Base-by-base conservation (phyloP, 2,797 vertebrate species). In the Myotis vivesi region DNA sequence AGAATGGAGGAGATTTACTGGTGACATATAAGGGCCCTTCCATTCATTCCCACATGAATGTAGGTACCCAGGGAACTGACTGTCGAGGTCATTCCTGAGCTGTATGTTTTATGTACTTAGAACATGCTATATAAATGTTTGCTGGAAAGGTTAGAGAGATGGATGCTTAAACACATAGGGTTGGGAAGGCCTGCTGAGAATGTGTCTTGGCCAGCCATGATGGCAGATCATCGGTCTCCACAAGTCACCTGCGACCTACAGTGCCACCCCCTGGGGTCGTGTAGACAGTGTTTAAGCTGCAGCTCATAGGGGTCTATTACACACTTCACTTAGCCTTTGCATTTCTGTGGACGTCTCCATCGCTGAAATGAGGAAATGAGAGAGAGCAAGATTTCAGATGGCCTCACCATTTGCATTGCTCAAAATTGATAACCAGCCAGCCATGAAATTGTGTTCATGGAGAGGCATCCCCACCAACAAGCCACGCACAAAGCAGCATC, bases 361-460 rank as follows among this genome's bases (percentile, higher is more conserved):
- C 84, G 41, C 82, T 46, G 64, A 95, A 95, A 95, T 57, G 71
- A 91, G 49, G 73, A 72, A 94, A 76, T 64, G 57, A 91, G 57
- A 90, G 84, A 95, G 91, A 91, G 84, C 46, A 51, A 94, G 92
- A 82, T 87, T 95, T 95, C 91, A 94, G 87, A 95, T 3, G 25
- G 85, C 41, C 81, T 91, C 23, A 1, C 59, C 59, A 87, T 96
- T 97, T 97, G 90, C 95, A 94, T 95, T 83, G 92, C 92, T 95
- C 95, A 92, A 84, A 93, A 94, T 8, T 86, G 92, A 88, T 83
- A 88, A 25, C 44, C 53, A 91, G 7, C 79, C 93, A 94, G 76
- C 87, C 82, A 17, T 96, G 97, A 96, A 96, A 95, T 83, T 97
- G 95, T 88, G 66, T 95, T 93, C 96, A 62, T 30, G 57, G 69